Conservation (phyloP, 2,888 invertebrate genomes). For the Folsomia candida region DNA sequence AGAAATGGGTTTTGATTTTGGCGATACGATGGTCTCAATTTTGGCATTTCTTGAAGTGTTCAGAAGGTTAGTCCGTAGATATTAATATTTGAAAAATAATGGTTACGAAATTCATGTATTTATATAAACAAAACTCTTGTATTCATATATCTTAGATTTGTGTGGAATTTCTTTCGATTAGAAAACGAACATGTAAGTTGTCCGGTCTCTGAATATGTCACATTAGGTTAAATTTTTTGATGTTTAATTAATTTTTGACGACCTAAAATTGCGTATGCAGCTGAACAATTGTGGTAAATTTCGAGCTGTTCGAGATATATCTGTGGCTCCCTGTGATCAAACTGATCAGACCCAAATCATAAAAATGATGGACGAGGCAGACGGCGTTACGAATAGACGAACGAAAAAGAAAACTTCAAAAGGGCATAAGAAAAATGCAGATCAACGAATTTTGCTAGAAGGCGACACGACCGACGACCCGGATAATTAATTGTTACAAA, state of each 20-base stretch:
- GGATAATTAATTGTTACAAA: constrained; percentile 30
- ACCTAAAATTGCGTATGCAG: constrained; percentile 65
- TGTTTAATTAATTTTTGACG: not conserved
- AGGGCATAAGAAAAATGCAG: constrained; percentile 35
- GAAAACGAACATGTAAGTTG: constrained; percentile 83
- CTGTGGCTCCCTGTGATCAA: constrained; percentile 87
- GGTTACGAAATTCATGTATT: too few relatives aligned
- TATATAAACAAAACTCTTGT: too few relatives aligned
- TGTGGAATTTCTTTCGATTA: constrained; percentile 99
- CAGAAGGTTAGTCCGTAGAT: too few relatives aligned
- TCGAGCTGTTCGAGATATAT: constrained; percentile 95
- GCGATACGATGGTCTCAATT: constrained; percentile 79
- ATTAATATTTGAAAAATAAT: too few relatives aligned
- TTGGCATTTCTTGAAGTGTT: constrained; percentile 84
- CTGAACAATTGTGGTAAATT: constrained; percentile 99
- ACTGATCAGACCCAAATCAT: constrained; percentile 86
- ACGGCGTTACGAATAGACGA: constrained; percentile 73
- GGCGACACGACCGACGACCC: constrained; percentile 51
- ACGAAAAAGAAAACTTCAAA: constrained; percentile 44
- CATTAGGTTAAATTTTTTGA: constrained; percentile 91
- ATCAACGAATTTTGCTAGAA: constrained; percentile 46
- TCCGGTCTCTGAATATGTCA: too few relatives aligned
- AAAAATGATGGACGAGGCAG: constrained; percentile 92
- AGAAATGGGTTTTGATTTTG: constrained; percentile 70
- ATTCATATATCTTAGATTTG: too few relatives aligned